Conservation (phyloP, 1,140 invertebrate genomes). For the Lineus longissimus region DNA sequence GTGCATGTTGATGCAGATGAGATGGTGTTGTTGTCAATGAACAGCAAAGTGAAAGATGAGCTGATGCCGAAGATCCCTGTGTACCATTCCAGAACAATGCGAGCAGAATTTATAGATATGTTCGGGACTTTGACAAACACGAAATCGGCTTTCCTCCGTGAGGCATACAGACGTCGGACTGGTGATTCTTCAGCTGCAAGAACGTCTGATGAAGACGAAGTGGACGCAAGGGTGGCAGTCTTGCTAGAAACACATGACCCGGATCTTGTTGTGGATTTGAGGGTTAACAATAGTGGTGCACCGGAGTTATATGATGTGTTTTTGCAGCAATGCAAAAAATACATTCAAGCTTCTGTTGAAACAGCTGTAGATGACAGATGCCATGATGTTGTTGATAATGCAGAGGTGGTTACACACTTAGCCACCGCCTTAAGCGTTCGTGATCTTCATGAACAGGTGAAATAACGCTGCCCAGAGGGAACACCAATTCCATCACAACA, state of each 20-base stretch:
- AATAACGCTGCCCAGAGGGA: conserved; percentile 1
- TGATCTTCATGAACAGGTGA: conserved; percentile 10
- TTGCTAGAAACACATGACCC: background rate
- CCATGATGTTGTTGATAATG: conserved; percentile 1
- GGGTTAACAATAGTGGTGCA: conserved; percentile 1
- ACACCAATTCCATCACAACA: conserved; percentile 9
- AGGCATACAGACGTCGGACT: background rate
- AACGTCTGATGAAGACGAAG: background rate
- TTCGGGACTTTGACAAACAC: background rate
- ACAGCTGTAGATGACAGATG: conserved; percentile 20
- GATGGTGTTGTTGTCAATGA: too few relatives aligned
- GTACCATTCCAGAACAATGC: background rate
- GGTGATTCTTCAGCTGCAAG: background rate
- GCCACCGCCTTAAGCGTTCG: conserved; percentile 14
- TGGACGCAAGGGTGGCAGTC: background rate
- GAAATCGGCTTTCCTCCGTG: background rate
- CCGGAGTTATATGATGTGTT: background rate
- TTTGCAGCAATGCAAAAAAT: background rate
- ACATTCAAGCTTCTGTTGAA: conserved; percentile 12
- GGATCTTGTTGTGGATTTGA: conserved; percentile 13
- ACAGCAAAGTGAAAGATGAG: background rate
- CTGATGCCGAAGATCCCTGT: background rate
- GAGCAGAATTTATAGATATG: background rate
- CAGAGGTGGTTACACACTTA: conserved; percentile 4
- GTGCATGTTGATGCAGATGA: background rate